Conservation (phyloP, 2,888 invertebrate species). For the Chrysina gloriosa region DNA sequence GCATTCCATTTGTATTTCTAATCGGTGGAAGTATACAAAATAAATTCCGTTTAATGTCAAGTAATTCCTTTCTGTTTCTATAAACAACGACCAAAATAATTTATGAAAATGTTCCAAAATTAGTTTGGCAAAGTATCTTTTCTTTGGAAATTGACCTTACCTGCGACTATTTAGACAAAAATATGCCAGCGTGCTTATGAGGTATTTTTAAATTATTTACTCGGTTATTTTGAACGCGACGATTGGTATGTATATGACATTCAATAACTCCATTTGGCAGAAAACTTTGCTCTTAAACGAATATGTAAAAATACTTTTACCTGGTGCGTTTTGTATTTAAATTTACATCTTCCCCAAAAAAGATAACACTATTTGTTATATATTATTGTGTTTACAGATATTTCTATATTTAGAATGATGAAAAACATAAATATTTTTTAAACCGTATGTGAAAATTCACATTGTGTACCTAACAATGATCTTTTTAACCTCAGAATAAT, state of each 20-base stretch:
- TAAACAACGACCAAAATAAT: constrained; percentile 1
- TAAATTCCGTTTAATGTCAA: too few species aligned
- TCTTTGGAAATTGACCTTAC: constrained; percentile 26
- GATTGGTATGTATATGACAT: neutral
- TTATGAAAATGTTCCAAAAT: constrained; percentile 6
- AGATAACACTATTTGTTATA: too few species aligned
- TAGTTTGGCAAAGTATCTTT: constrained; percentile 13
- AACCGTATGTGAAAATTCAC: too few species aligned
- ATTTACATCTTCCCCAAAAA: too few species aligned
- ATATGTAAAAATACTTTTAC: neutral
- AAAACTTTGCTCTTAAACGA: neutral
- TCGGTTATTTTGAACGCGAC: constrained; percentile 18
- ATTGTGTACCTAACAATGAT: too few species aligned
- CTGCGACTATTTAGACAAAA: constrained; percentile 8
- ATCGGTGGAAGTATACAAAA: too few species aligned
- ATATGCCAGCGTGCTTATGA: neutral
- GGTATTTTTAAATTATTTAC: constrained; percentile 26
- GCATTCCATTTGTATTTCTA: too few species aligned
- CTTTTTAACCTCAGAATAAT: too few species aligned
- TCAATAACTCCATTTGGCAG: constrained; percentile 8
- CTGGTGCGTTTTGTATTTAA: too few species aligned
- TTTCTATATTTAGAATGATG: too few species aligned
- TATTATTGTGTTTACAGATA: too few species aligned
- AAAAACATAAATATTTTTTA: too few species aligned
- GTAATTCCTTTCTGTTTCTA: neutral